These are phyloP conservation scores for Albula glossodonta DNA, from an alignment of 2,113 vertebrate species.

Conservation along the genomic window DNA sequence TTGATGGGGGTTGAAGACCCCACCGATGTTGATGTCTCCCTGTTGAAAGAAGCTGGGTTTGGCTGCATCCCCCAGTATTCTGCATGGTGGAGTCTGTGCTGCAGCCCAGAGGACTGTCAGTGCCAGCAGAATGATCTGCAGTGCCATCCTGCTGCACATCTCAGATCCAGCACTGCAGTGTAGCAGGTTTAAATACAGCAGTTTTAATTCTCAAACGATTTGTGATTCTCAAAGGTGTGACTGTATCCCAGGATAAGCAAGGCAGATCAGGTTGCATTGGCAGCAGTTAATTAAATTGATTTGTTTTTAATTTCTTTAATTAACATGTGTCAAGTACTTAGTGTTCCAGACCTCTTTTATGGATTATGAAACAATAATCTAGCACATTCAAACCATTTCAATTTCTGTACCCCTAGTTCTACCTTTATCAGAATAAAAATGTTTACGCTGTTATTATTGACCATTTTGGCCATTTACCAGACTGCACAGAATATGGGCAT, in stretches of 20 bases:
- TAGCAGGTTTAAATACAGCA: conserved; percentile 14
- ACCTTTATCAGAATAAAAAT: no score
- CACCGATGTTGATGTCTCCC: conserved; percentile 20
- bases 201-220: conserved; percentile 13
- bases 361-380: no score
- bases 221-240: background rate
- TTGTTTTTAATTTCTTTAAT: no score
- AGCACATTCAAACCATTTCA: no score
- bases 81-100: conserved; percentile 23
- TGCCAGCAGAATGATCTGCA: background rate
- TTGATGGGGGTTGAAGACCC: conserved; percentile 15
- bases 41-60: conserved; percentile 23
- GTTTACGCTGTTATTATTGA: no score
- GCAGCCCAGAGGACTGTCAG: background rate
- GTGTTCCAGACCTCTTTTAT: no score
- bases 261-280: background rate
- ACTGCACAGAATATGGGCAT: no score
- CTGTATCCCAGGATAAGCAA: background rate
- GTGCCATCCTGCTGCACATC: background rate
- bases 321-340: no score
- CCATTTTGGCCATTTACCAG: no score
- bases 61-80: conserved; percentile 10
- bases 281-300: background rate
- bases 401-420: no score
- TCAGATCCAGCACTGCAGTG: background rate